These are phyloP conservation scores for Dasysyrphus albostriatus DNA, from an alignment of 2,888 invertebrate genomes.

Conservation along the genomic window DNA sequence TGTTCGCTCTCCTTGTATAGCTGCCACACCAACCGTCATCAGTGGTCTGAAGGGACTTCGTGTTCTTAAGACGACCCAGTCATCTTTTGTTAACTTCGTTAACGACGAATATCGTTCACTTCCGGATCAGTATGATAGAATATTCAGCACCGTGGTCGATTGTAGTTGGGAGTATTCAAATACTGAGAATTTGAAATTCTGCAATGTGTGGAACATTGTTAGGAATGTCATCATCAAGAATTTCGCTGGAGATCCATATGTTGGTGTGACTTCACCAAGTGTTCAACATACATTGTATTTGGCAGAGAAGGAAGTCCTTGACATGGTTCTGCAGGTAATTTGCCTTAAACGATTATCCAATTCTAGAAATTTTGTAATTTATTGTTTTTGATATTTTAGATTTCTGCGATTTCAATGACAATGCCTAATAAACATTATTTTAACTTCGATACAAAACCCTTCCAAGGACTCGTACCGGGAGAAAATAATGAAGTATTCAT, in stretches of 20 bases:
- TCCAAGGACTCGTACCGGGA: constrained; percentile 87
- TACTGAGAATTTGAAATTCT: constrained; percentile 87
- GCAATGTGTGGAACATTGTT: constrained; percentile 88
- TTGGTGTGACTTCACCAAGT: constrained; percentile 90
- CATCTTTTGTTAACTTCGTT: constrained; percentile 91
- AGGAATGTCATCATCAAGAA: constrained; percentile 89
- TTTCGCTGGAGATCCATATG: constrained; percentile 90
- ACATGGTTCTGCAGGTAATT: constrained; percentile 88
- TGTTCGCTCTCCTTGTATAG: constrained; percentile 80
- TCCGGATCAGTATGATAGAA: constrained; percentile 90
- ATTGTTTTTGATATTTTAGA: constrained; percentile 83
- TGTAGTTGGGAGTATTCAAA: constrained; percentile 90
- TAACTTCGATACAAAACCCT: constrained; percentile 90
- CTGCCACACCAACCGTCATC: constrained; percentile 85
- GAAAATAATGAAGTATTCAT: constrained; percentile 89
- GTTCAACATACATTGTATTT: constrained; percentile 92
- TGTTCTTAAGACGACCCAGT: constrained; percentile 92
- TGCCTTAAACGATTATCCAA: too few species aligned
- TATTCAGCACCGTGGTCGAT: constrained; percentile 89
- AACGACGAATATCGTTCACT: constrained; percentile 91
- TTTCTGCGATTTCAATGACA: constrained; percentile 89
- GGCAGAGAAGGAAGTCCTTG: constrained; percentile 88
- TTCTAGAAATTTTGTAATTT: not conserved
- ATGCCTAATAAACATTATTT: constrained; percentile 94
- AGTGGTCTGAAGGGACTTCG: constrained; percentile 89